Base-by-base conservation (phyloP, 1,140 invertebrate species). In the Rhagoletis zephyria region DNA sequence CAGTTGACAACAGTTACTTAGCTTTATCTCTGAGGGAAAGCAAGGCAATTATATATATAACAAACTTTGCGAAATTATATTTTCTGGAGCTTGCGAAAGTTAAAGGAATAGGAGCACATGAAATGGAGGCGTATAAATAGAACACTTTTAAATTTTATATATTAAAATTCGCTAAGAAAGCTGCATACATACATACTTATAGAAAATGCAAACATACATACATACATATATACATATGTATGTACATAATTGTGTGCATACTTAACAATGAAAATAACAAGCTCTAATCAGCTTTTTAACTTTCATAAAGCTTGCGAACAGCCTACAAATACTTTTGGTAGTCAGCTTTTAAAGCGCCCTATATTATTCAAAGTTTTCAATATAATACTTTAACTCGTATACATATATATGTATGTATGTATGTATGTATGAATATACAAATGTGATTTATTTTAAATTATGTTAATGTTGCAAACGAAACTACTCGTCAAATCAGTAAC, bases 281-380 rank as follows among this genome's bases (percentile, higher is more conserved):
- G 67, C 67, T 74, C 67, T 42, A 74, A n/a, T 74, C 67, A 74
- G 67, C 67, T 74, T 74, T 70, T 74, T n/a, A 14, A 74, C 67
- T 74, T 74, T 74, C 67, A 74, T 42, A 40, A 74, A 74, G 67
- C 67, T 74, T 74, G 40, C 42, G 12, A 48, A 74, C 67, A 45
- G n/a, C 67, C 67, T 48, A 16, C 45, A 3, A n/a, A 12, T 74
- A 40, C 42, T 74, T 10, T 12, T 74, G 45, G 42, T 74, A 74
- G 67, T 74, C 67, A 74, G 67, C 67, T 74, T 74, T 67, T 74
- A 74, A 74, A 74, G 67, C 67, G 42, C 67, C 51, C 5, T 56
- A 56, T 40, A 74, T 74, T 74, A 74, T 74, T 40, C 42, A 56
- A 56, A 56, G 51, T 56, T 56, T 56, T 56, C 51, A 56, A 56